Conservation (phyloP, 2,888 invertebrate genomes). For the Drosophila falleni region DNA sequence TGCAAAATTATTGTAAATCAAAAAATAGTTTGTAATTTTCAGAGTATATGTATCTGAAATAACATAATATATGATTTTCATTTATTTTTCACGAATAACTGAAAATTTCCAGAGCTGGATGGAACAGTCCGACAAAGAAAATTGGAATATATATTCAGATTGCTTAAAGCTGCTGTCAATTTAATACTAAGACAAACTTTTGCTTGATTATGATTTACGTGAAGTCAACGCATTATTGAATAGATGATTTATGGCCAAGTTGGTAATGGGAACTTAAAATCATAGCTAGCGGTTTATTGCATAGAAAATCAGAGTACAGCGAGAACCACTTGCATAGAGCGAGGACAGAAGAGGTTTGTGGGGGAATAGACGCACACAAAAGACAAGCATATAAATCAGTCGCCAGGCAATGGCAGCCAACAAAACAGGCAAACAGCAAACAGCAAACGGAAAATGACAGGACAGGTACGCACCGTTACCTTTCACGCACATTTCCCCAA, state of each 20-base stretch:
- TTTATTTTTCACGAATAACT: no score
- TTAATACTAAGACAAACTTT: constrained; percentile 44
- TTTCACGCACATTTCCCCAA: constrained; percentile 80
- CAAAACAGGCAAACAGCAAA: constrained; percentile 36
- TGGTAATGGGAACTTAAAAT: constrained; percentile 65
- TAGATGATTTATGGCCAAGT: constrained; percentile 64
- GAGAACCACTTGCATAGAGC: constrained; percentile 19
- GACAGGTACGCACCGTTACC: constrained; percentile 69
- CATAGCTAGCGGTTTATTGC: constrained; percentile 57
- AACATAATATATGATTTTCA: not conserved
- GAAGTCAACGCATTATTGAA: constrained; percentile 50
- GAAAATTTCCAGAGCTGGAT: no score
- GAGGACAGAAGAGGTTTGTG: not conserved
- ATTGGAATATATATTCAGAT: constrained; percentile 3
- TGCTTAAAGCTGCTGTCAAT: constrained; percentile 40
- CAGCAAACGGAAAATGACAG: constrained; percentile 74
- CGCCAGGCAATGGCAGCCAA: constrained; percentile 29
- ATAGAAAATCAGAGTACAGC: constrained; percentile 55
- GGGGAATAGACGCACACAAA: not conserved
- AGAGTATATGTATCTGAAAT: not conserved
- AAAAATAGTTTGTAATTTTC: not conserved
- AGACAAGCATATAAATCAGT: constrained; percentile 24
- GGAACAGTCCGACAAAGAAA: not conserved
- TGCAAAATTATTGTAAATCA: not conserved
- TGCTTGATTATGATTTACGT: constrained; percentile 69